These are phyloP conservation scores for Phaedon cochleariae DNA, from an alignment of 2,888 invertebrate species.

Conservation along the genomic window DNA sequence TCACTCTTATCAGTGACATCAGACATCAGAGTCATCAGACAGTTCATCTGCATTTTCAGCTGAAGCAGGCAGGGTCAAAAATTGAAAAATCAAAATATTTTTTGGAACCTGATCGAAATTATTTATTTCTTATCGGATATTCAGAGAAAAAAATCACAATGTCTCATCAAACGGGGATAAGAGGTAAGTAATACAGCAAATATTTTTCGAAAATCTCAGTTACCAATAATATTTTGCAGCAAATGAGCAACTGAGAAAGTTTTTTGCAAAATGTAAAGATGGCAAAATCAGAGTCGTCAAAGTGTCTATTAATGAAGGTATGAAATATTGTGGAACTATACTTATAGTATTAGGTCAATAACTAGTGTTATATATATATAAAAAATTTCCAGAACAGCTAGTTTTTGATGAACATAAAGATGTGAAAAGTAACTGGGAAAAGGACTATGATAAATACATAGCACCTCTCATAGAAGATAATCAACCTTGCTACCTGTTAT, in stretches of 20 bases:
- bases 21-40: too few species aligned
- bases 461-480: slow-evolving; percentile 76
- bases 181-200: slow-evolving; percentile 69
- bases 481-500: slow-evolving; percentile 91
- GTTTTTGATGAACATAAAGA: slow-evolving; percentile 72
- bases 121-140: too few species aligned
- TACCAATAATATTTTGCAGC: slow-evolving; percentile 67
- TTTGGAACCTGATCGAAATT: too few species aligned
- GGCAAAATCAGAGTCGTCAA: slow-evolving; percentile 83
- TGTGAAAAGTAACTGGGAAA: slow-evolving; percentile 81
- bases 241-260: slow-evolving; percentile 81
- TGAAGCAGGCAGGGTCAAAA: too few species aligned
- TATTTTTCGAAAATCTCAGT: background rate
- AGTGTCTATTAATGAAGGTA: slow-evolving; percentile 88
- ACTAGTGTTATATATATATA: too few species aligned
- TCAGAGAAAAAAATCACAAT: too few species aligned
- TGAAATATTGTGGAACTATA: slow-evolving; percentile 44
- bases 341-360: too few species aligned
- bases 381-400: slow-evolving; percentile 74
- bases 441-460: slow-evolving; percentile 83
- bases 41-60: too few species aligned
- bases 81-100: too few species aligned
- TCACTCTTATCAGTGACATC: too few species aligned
- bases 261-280: slow-evolving; percentile 83
- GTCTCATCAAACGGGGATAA: slow-evolving; percentile 93